Base-by-base conservation (phyloP, 2,888 invertebrate genomes). In the Rambutsinella grinnellia region DNA sequence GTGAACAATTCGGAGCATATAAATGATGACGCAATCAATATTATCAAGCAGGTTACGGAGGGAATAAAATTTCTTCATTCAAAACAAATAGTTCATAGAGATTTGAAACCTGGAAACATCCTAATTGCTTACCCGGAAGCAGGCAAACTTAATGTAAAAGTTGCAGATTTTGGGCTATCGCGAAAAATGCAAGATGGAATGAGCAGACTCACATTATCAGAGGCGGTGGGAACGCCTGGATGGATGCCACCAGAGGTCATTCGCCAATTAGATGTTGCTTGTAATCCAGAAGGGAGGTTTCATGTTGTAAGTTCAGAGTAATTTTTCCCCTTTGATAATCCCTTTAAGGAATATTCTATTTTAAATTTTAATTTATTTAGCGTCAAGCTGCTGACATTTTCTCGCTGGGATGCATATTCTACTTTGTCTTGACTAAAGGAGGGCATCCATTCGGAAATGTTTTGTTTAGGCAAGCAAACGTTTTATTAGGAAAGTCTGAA, bases 321-420 rank as follows among this genome's bases (percentile, higher is more conserved):
- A n/a, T n/a, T n/a, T 36, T n/a, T n/a, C n/a, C n/a, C n/a, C n/a
- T n/a, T n/a, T n/a, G n/a, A n/a, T n/a, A n/a, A n/a, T n/a, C 13
- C 5, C 5, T 36, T 13, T 5, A 36, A 36, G 13, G 6, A 8
- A 13, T 5, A 8, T 36, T 36, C n/a, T n/a, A n/a, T n/a, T n/a
- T n/a, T n/a, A n/a, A n/a, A n/a, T n/a, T n/a, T 36, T 36, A 5
- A 36, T 8, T 8, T 8, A n/a, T n/a, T 17, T 23, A 63, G 53
- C 27, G 15, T 90, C 92, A 93, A 78, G 92, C 96, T 0, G 97
- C 99, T 15, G 99, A 99, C 86, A 92, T 99, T 84, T 99, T 99
- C 87, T 98, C 99, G 0, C 88, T 98, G 78, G 99, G 99, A 23
- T 99, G 99, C 87, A 94, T 99, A 28, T 97, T 94, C 86, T 98